phyloP scores from a whole-genome alignment of 2,888 invertebrate genomes.

The Steromphala cineraria region DNA sequence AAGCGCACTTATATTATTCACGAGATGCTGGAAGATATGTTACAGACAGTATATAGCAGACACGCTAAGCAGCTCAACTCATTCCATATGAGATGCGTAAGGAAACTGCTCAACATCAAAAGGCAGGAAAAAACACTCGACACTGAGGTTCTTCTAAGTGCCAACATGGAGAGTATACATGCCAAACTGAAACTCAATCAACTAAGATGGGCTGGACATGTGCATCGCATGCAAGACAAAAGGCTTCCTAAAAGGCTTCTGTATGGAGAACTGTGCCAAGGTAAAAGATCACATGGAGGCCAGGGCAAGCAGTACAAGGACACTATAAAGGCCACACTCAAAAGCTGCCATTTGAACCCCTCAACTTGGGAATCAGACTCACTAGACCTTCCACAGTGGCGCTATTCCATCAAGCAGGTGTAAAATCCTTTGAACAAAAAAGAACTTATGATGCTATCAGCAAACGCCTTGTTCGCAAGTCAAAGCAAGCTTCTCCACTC shows the following conservation, averaged over 20 bases:
- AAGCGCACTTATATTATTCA: too few relatives aligned
- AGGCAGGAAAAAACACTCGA: background rate
- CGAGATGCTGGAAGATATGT: too few relatives aligned
- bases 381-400: too few relatives aligned
- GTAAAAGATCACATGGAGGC: background rate
- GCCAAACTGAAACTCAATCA: background rate
- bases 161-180: background rate
- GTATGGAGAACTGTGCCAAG: background rate
- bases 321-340: background rate
- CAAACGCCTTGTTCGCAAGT: too few relatives aligned
- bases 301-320: background rate
- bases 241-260: background rate
- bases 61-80: background rate
- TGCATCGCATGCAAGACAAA: background rate
- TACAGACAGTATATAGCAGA: background rate
- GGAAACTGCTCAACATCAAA: background rate
- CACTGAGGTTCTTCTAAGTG: background rate
- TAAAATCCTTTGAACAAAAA: background rate
- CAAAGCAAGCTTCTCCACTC: too few relatives aligned
- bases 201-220: background rate
- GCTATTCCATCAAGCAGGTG: too few relatives aligned
- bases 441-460: too few relatives aligned
- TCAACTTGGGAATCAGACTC: background rate
- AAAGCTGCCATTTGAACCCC: background rate
- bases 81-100: background rate